A percentile compares a stretch with the other conserved stretches of the same genome.
Conservation (phyloP, 2,113 vertebrate species). For the Neodontobutis hainanensis region DNA sequence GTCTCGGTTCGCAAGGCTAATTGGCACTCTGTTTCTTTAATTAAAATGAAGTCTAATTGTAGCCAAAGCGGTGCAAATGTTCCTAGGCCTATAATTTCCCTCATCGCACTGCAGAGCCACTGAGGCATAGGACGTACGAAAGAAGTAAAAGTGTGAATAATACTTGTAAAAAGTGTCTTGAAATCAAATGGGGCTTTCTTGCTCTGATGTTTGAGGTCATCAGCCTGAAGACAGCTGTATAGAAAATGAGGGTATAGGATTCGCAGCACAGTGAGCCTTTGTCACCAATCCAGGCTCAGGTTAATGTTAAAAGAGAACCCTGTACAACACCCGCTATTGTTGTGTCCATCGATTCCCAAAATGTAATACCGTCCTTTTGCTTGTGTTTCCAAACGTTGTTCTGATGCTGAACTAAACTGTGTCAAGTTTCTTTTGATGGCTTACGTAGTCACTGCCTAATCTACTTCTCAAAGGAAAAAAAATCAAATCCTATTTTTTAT, state of each 20-base stretch:
- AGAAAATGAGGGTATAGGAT: constrained; percentile 20
- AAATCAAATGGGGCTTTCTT: constrained; percentile 23
- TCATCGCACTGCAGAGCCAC: constrained; percentile 51
- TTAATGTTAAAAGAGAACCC: constrained; percentile 57
- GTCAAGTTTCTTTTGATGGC: background rate
- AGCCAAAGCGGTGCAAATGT: constrained; percentile 50
- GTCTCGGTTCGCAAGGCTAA: constrained; percentile 64
- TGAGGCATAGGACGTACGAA: constrained; percentile 40
- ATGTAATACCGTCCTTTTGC: constrained; percentile 12
- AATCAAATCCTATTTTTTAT: background rate
- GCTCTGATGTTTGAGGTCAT: constrained; percentile 50
- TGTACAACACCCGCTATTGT: constrained; percentile 47
- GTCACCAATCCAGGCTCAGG: constrained; percentile 33
- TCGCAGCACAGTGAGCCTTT: constrained; percentile 10
- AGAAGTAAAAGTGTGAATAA: constrained; percentile 30
- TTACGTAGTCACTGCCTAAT: background rate
- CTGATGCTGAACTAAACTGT: constrained; percentile 15
- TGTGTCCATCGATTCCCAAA: constrained; percentile 28
- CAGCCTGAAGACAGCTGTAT: constrained; percentile 20
- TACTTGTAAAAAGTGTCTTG: constrained; percentile 29
- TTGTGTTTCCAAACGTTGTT: background rate
- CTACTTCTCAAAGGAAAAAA: background rate
- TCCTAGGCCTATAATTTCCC: constrained; percentile 73
- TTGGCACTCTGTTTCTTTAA: constrained; percentile 76
- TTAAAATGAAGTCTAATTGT: constrained; percentile 78